phyloP scores from a whole-genome alignment of 2,888 invertebrate genomes.

The Adela reaumurella region DNA sequence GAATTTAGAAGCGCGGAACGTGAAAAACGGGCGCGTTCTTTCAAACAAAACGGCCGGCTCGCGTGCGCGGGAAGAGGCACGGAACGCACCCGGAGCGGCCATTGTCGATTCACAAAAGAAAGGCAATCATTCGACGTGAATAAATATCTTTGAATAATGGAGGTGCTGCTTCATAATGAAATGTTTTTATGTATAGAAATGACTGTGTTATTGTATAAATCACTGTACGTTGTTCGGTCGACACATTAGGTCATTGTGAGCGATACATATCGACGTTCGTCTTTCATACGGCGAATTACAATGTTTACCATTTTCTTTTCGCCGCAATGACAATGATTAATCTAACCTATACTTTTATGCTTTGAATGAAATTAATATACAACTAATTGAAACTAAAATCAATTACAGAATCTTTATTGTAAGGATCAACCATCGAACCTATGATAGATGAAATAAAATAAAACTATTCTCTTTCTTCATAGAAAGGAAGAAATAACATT shows the following conservation, averaged over 20 bases:
- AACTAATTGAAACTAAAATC: background rate
- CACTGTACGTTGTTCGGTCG: conserved; percentile 22
- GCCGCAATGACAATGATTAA: background rate
- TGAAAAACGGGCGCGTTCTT: conserved; percentile 15
- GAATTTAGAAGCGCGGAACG: conserved; percentile 22
- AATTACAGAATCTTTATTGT: background rate
- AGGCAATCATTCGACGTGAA: conserved; percentile 56
- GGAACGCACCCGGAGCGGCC: conserved; percentile 24
- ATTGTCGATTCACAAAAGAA: conserved; percentile 52
- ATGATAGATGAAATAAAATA: too few species aligned
- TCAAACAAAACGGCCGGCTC: conserved; percentile 24
- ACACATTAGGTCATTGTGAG: background rate
- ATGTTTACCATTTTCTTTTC: background rate
- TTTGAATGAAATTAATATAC: background rate
- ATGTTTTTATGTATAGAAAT: conserved; percentile 50
- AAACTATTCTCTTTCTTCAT: too few species aligned
- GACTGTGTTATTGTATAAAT: conserved; percentile 37
- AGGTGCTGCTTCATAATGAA: conserved; percentile 42
- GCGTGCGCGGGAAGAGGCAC: conserved; percentile 34
- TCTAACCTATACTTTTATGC: too few species aligned
- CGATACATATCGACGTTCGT: background rate
- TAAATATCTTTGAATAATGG: conserved; percentile 55
- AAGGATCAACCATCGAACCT: too few species aligned
- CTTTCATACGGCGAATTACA: background rate
- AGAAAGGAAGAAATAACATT: too few species aligned